Evolutionary conservation across 1,140 invertebrate genomes (phyloP), one percentile per base, ranked within the genome.

Genomic region (Eupristina koningsbergeri): DNA sequence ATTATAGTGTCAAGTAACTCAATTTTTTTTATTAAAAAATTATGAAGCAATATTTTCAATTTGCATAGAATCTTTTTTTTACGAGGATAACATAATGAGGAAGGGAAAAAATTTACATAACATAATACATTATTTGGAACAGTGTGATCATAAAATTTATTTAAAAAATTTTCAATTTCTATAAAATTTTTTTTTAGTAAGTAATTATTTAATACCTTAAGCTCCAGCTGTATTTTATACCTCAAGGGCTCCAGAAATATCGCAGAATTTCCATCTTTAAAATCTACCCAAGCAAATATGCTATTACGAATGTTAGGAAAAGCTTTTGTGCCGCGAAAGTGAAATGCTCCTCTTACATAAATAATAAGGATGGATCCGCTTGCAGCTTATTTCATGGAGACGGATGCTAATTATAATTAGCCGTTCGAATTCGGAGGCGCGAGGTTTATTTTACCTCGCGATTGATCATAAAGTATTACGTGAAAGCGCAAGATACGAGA

Each of bases 391-490:
- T 36, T 36, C 31, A 17, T 31, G 64, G 3, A 29, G 5, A 8
- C 64, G 45, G 6, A 6, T 76, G 15, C 6, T 58, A 76, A 76
- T 78, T 78, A 78, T 64, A 81, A 81, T 81, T 74, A 81, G 47
- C 36, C 67, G 36, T n/a, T 67, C 34, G 69, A 31, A 61, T 73
- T 81, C 36, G 29, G 7, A 7, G n/a, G 17, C 41, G 78, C n/a
- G 29, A 79, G 50, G 58, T 64, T 64, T 64, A 78, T 26, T 64
- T 36, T 5, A 36, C 31, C 31, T 22, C n/a, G 47, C 50, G 80
- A 83, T 83, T 78, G 81, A 83, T 83, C 75, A 83, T 69, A 58
- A 83, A 83, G 75, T 83, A 83, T 78, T 71, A 78, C 34, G 17
- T 22, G 39, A 67, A 47, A 41, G 50, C 64, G 58, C 11, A 58